A percentile compares a stretch with the other conserved stretches of the same genome.
These are phyloP conservation scores for Rhimphoctona megacephalus DNA, from an alignment of 2,888 invertebrate species.

Conservation along the genomic window DNA sequence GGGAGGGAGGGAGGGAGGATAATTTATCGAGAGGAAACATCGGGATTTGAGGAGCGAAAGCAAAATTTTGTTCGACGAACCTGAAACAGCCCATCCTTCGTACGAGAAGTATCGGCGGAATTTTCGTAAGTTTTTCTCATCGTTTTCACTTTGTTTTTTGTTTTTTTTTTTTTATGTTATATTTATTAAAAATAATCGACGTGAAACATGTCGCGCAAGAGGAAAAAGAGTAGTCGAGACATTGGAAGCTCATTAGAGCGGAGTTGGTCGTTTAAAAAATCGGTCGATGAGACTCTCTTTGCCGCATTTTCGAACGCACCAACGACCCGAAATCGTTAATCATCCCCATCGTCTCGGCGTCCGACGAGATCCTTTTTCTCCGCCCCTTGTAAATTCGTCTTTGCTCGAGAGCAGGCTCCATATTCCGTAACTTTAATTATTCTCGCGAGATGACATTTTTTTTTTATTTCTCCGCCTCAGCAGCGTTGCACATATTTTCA, in stretches of 20 bases:
- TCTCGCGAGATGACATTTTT: conserved; percentile 3
- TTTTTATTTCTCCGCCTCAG: background rate
- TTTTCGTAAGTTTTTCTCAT: conserved; percentile 27
- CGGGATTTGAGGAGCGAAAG: conserved; percentile 4
- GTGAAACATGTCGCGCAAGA: conserved; percentile 6
- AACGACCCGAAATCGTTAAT: conserved; percentile 6
- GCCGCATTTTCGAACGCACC: conserved; percentile 12
- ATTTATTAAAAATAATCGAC: background rate
- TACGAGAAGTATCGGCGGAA: background rate
- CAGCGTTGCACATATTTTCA: background rate
- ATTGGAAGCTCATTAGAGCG: conserved; percentile 7
- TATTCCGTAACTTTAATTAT: conserved; percentile 17
- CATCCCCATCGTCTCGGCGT: conserved; percentile 11
- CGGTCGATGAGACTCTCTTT: background rate
- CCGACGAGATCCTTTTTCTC: conserved; percentile 7
- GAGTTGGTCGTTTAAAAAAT: conserved; percentile 10
- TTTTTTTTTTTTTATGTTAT: background rate
- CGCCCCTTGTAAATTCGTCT: conserved; percentile 23
- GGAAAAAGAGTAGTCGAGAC: background rate
- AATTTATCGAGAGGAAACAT: conserved; percentile 5
- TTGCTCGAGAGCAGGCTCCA: conserved; percentile 4
- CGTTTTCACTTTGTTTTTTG: background rate
- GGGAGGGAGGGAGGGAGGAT: conserved; percentile 16
- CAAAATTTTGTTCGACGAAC: conserved; percentile 37
- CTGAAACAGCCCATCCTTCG: background rate